A percentile compares a stretch with the other conserved stretches of the same genome.
Evolutionary conservation across 2,888 invertebrate genomes (phyloP).

Genomic region (Mallateleia sp.): DNA sequence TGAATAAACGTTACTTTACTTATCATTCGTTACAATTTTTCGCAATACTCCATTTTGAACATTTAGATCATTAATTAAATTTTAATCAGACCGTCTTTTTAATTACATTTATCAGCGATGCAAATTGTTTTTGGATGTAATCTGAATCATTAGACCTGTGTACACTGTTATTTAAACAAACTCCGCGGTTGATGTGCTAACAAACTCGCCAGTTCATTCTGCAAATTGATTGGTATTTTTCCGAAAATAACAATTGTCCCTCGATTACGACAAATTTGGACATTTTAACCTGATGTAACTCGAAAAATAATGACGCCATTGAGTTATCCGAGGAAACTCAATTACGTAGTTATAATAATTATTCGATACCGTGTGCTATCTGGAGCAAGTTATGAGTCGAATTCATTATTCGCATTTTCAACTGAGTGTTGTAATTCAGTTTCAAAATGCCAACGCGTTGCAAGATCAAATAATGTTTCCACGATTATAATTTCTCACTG

Average conservation of each 20-base stretch:
- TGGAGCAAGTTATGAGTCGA: constrained; percentile 40
- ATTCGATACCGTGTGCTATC: constrained; percentile 46
- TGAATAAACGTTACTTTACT: not conserved
- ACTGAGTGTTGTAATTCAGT: constrained; percentile 58
- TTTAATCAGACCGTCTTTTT: not conserved
- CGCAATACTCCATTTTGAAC: no score
- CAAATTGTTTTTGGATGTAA: not conserved
- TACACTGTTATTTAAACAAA: constrained; percentile 8
- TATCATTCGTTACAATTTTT: no score
- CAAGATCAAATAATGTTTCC: constrained; percentile 61
- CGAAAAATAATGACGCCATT: not conserved
- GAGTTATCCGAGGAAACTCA: constrained; percentile 22
- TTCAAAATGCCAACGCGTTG: constrained; percentile 56
- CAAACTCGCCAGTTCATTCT: not conserved
- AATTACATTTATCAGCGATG: no score
- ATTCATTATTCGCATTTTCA: constrained; percentile 54
- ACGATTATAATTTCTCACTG: constrained; percentile 63
- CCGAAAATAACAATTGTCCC: not conserved
- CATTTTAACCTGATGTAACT: not conserved
- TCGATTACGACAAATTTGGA: constrained; percentile 41
- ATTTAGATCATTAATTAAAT: no score
- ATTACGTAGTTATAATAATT: constrained; percentile 47
- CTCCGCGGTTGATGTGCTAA: not conserved
- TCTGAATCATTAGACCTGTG: not conserved
- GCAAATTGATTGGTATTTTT: constrained; percentile 26